These are phyloP conservation scores for Seira ritae DNA, from an alignment of 2,888 invertebrate genomes.

Conservation along the genomic window DNA sequence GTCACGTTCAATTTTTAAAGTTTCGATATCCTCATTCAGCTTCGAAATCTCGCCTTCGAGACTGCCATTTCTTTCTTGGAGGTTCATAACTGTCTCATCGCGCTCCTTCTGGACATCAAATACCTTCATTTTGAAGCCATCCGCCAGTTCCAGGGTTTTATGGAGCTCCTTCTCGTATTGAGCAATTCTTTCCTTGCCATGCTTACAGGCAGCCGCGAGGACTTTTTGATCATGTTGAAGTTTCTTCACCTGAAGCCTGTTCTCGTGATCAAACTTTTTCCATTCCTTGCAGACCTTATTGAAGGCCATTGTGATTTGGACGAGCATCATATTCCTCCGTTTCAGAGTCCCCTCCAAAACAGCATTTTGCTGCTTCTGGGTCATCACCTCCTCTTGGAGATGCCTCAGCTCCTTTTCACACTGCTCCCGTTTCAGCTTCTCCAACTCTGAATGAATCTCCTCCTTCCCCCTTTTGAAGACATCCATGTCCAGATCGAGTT, in stretches of 20 bases:
- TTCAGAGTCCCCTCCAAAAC: conserved; percentile 59
- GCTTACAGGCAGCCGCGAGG: conserved; percentile 54
- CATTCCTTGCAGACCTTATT: conserved; percentile 68
- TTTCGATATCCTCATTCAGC: conserved; percentile 53
- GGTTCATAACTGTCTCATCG: conserved; percentile 39
- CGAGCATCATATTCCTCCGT: conserved; percentile 53
- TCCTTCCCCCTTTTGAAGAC: conserved; percentile 9
- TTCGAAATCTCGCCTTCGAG: conserved; percentile 45
- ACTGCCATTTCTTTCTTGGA: conserved; percentile 38
- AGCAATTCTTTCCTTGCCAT: conserved; percentile 60
- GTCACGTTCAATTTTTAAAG: conserved; percentile 65
- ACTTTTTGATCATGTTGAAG: conserved; percentile 67
- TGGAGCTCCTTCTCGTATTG: conserved; percentile 70
- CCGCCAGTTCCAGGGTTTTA: conserved; percentile 66
- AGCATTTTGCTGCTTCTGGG: conserved; percentile 64
- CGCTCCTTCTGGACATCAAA: conserved; percentile 48
- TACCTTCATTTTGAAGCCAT: conserved; percentile 64
- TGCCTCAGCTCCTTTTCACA: conserved; percentile 68
- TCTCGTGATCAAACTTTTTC: conserved; percentile 67
- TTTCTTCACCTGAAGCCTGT: conserved; percentile 55
- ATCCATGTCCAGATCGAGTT: background rate
- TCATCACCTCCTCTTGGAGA: conserved; percentile 65
- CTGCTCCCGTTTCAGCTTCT: conserved; percentile 53
- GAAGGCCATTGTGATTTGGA: conserved; percentile 68
- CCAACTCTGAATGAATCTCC: background rate